A percentile compares a stretch with the other conserved stretches of the same genome.
These are phyloP conservation scores for Fissipunctia ypsillon DNA, from an alignment of 2,888 invertebrate species.

Conservation along the genomic window DNA sequence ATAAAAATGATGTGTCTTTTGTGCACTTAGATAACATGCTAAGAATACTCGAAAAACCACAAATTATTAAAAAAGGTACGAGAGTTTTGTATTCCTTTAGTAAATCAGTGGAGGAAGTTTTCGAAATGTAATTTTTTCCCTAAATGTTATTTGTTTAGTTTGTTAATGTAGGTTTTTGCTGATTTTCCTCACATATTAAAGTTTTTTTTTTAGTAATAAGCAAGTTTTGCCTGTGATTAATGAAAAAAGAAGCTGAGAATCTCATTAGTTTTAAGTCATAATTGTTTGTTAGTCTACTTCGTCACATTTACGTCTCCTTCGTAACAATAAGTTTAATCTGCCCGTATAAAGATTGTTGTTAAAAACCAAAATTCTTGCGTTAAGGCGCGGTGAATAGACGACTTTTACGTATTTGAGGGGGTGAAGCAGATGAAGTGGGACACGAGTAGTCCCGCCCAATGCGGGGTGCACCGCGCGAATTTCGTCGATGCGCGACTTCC, in stretches of 20 bases:
- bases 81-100: conserved; percentile 40
- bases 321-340: conserved; percentile 40
- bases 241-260: conserved; percentile 39
- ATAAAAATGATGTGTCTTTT: conserved; percentile 41
- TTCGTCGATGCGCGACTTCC: too few species aligned
- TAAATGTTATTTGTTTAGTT: conserved; percentile 34
- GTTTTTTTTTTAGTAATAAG: conserved; percentile 37
- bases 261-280: conserved; percentile 39
- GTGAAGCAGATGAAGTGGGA: too few species aligned
- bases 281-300: conserved; percentile 39
- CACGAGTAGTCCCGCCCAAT: too few species aligned
- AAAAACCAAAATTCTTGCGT: conserved; percentile 34
- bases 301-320: conserved; percentile 42
- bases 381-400: too few species aligned
- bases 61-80: conserved; percentile 37
- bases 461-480: too few species aligned
- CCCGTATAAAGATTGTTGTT: conserved; percentile 40
- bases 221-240: conserved; percentile 39
- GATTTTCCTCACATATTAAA: conserved; percentile 37
- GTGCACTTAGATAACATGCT: conserved; percentile 38
- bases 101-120: conserved; percentile 39
- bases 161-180: conserved; percentile 41
- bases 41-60: conserved; percentile 31
- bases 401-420: too few species aligned
- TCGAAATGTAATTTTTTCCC: conserved; percentile 34